These are phyloP conservation scores for Macrotis lagotis DNA, from an alignment of 2,113 vertebrate genomes.

Conservation along the genomic window DNA sequence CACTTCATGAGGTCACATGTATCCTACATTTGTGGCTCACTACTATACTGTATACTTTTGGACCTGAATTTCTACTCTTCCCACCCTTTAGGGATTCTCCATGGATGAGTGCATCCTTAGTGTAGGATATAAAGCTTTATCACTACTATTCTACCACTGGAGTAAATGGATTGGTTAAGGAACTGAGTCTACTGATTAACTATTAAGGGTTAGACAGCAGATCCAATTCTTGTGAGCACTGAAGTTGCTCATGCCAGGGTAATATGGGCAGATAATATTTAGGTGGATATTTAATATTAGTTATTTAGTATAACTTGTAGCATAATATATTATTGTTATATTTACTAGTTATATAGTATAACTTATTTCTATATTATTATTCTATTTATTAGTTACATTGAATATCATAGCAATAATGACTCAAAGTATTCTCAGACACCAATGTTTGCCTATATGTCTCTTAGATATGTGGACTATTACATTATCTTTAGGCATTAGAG, in stretches of 20 bases:
- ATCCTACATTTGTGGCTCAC: neutral
- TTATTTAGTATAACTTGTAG: neutral
- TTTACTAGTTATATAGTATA: too few relatives aligned
- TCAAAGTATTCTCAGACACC: neutral
- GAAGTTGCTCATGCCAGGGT: neutral
- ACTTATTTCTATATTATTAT: too few relatives aligned
- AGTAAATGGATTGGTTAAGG: neutral
- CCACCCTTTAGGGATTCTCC: neutral
- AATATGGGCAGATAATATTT: neutral
- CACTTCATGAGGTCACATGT: neutral
- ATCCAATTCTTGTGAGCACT: neutral
- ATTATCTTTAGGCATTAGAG: neutral
- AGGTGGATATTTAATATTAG: neutral
- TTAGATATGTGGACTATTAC: neutral
- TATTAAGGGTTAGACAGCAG: neutral
- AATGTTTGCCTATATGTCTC: neutral
- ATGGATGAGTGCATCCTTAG: neutral
- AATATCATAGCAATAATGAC: neutral
- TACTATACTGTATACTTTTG: neutral
- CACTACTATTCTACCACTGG: neutral
- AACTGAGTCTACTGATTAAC: neutral
- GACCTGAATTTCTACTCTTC: neutral
- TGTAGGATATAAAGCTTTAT: neutral
- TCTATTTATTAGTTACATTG: too few relatives aligned
- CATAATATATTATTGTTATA: too few relatives aligned